Conservation (phyloP, 2,113 vertebrate species). For the Calypte anna region DNA sequence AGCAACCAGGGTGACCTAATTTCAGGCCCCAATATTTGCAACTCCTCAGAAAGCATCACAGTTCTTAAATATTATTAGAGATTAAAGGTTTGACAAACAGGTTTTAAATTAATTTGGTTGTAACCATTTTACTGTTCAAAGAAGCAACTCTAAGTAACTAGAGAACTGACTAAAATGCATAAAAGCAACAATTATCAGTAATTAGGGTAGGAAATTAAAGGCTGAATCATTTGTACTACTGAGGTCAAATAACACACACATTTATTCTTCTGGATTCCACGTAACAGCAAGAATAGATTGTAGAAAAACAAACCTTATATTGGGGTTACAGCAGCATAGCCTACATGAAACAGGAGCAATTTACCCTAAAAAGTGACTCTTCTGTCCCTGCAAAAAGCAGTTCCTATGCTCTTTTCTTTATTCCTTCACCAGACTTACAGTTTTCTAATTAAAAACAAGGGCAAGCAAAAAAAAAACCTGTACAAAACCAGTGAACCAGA, state of each 20-base stretch:
- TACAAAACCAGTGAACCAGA: neutral
- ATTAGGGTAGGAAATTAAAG: neutral
- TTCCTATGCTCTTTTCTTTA: neutral
- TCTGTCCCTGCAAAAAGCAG: neutral
- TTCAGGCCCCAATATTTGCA: neutral
- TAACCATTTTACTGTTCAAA: neutral
- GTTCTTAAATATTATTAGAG: neutral
- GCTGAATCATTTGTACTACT: neutral
- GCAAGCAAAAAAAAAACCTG: neutral
- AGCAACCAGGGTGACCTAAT: conserved; percentile 2
- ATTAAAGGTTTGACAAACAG: neutral
- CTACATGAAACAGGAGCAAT: neutral
- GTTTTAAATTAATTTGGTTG: neutral
- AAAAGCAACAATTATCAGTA: neutral
- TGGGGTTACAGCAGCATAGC: neutral
- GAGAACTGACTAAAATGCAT: neutral
- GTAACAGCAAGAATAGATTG: neutral
- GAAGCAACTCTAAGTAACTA: neutral
- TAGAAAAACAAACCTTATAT: neutral
- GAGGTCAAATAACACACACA: neutral
- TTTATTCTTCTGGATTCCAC: neutral
- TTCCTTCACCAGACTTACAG: neutral
- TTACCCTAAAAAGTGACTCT: neutral
- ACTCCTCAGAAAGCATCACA: neutral
- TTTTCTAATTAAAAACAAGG: neutral